A percentile compares a stretch with the other conserved stretches of the same genome.
Conservation (phyloP, 1,140 invertebrate genomes). For the Aphis craccivora region DNA sequence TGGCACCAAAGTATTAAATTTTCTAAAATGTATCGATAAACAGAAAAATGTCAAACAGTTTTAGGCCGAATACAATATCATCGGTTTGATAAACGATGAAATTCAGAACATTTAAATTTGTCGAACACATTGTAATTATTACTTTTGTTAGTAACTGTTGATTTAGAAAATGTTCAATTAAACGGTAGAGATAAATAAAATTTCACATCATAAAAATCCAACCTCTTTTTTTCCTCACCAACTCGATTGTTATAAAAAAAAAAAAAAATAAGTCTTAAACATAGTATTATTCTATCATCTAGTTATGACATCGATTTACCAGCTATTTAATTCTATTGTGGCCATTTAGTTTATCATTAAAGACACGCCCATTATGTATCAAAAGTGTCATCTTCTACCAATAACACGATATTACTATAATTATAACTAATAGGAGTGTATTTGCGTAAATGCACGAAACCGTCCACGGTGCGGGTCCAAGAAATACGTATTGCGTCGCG, state of each 20-base stretch:
- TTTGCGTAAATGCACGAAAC: not conserved
- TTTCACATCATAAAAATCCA: not conserved
- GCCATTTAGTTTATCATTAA: not conserved
- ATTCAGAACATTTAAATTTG: not conserved
- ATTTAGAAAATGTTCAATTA: too few species aligned
- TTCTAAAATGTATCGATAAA: not conserved
- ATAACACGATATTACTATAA: not conserved
- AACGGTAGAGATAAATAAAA: too few species aligned
- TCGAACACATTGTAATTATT: not conserved
- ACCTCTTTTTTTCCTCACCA: too few species aligned
- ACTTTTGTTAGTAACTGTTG: too few species aligned
- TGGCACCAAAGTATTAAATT: not conserved
- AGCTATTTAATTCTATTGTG: not conserved
- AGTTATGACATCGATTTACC: not conserved
- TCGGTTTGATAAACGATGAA: not conserved
- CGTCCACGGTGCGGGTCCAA: too few species aligned
- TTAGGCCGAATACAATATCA: not conserved
- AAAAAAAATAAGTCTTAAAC: not conserved
- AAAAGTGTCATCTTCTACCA: not conserved
- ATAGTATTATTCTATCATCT: not conserved
- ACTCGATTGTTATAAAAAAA: not conserved
- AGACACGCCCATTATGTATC: not conserved
- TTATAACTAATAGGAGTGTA: not conserved
- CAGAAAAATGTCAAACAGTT: not conserved
- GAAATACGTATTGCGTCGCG: not conserved